Base-by-base conservation (phyloP, 2,113 vertebrate species). In the Datnioides undecimradiatus region DNA sequence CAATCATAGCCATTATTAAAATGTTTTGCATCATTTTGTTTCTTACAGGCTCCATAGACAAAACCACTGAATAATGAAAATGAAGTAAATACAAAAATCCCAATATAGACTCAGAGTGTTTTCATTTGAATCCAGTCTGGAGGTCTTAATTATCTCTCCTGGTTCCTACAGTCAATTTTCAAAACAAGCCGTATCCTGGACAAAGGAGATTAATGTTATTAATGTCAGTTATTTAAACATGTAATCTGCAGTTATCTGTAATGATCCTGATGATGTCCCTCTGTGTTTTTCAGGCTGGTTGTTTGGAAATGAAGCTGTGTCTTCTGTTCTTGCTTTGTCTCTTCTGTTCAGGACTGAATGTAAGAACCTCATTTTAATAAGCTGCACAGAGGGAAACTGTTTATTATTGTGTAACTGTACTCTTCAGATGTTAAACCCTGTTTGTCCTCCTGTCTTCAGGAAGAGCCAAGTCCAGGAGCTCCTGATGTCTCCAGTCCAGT, bases 261-360 rank as follows among this genome's bases (percentile, higher is more conserved):
- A 14, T 16, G n/a, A 16, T 46, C 21, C 3, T 33, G 6, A 65
- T 14, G 21, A 45, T 55, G 17, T 73, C 21, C n/a, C n/a, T 79
- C 8, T 66, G 3, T 87, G 76, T 72, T 29, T 72, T 85, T 38
- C 85, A 89, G 85, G 46, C 29, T 73, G 67, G 63, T 64, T 45
- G 31, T 82, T 70, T 34, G 63, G 76, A 86, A 23, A 91, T 86
- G 89, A 87, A 84, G 83, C 74, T 77, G 5, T 34, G 45, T 87
- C 58, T 76, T 76, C 80, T 84, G 40, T 25, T 84, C 51, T 38
- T 75, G 45, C 52, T 78, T 14, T 82, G 74, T 55, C 78, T 82
- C 59, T 84, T 74, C 72, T 41, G 27, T 52, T 64, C 23, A 31
- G 87, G 75, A 68, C 64, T 75, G 60, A 51, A 83, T 23, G 89